Evolutionary conservation across 2,888 invertebrate species (phyloP), one percentile per base, ranked within the genome.

Genomic region (Shargacucullia verbasci): DNA sequence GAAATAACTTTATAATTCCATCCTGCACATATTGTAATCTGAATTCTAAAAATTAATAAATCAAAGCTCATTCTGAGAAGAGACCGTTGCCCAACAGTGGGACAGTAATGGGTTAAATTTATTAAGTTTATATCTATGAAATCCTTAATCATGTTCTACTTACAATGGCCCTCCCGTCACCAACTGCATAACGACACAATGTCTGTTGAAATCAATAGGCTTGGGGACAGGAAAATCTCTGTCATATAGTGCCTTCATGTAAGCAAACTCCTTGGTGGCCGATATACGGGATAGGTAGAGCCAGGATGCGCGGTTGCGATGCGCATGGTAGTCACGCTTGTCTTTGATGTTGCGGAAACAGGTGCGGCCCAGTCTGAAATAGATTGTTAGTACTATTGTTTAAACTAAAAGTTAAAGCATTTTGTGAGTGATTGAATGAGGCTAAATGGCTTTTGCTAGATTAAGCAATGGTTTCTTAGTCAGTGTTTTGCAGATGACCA

Each of bases 191-290:
- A 99, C 95, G 57, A 99, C 97, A 82, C 99, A 98, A 88, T 99
- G 99, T 73, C 98, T 94, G 88, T 99, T 99, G 76, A 97, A 98
- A 89, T 99, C 99, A 9, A 99, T 95, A 0, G 99, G 99, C 80
- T 97, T 96, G 0, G 99, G 99, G 0, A 99, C 98, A 0, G 99
- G 99, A 86, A 99, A 99, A 10, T 96, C 97, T 70, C 98, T 94
- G 4, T 98, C 97, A 77, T 98, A 95, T 25, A 99, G 90, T 0
- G 99, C 99, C 87, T 98, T 98, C 98, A 99, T 98, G 85, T 99
- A 99, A 0, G 99, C 98, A 93, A 97, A 99, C 92, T 99, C 99
- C 92, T 99, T 98, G 1, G 98, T 97, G 0, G 99, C 99, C 0
- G 99, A 99, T 74, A 99, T 97, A 57, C 99, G 95, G 0, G 99